Base-by-base conservation (phyloP, 2,113 vertebrate genomes). In the Carassius gibelio region DNA sequence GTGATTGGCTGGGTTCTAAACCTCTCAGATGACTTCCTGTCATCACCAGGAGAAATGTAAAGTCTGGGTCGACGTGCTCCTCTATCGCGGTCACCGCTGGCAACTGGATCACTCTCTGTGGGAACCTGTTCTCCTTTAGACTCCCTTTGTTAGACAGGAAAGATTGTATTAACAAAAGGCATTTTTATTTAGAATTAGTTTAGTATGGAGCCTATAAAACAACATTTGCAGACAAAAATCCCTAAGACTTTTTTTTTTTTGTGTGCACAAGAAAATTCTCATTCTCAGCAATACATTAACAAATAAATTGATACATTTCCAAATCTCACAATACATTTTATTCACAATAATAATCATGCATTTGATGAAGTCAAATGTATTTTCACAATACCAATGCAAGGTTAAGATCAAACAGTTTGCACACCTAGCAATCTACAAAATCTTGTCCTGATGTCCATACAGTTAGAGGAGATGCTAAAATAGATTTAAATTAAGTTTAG, bases 1-100 rank as follows among this genome's bases (percentile, higher is more conserved):
- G 98, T 99, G 94, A 99, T 95, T 91, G 98, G 98, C 90, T 99
- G 98, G 68, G 98, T 99, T 94, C 97, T 96, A 95, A 98, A 99
- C 92, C 98, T 95, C 92, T 99, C 97, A 85, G 95, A 96, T 89
- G 97, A 96, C 93, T 96, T 96, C 91, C 97, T 97, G 93, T 92
- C 97, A 92, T 99, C 97, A 90, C 97, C 96, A 83, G 97, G 96
- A 89, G 96, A 93, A 90, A 99, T 96, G 95, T 99, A 99, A 79
- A 96, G 96, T n/a, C 96, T 96, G 0, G 97, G 96, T 91, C 93
- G 97, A 89, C 97, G 96, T 21, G 94, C 88, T 69, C 92, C 96
- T 92, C 91, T 93, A 82, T 97, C 97, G 84, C 50, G 92, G 86
- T 98, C 96, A 72, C 90, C 85, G 90, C 82, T 61, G 87, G 91